Percentiles rank a stretch among this genome's conserved stretches.
phyloP scores from a whole-genome alignment of 2,888 invertebrate species.

The Trichopoda pennipes region DNA sequence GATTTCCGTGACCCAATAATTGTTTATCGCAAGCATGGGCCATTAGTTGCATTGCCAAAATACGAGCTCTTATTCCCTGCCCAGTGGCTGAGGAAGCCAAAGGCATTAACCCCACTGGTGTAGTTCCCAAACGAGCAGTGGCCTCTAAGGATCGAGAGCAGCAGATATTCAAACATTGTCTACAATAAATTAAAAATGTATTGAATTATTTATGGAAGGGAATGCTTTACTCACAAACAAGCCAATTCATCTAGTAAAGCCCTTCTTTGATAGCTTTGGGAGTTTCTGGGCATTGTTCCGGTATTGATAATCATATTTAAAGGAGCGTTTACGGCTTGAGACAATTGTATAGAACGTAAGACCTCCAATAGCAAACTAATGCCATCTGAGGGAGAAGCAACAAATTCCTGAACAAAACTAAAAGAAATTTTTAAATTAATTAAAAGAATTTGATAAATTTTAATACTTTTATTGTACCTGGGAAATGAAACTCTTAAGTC shows the following conservation, averaged over 20 bases:
- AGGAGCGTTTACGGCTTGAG: slow-evolving; percentile 85
- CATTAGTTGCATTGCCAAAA: slow-evolving; percentile 92
- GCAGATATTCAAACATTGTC: slow-evolving; percentile 91
- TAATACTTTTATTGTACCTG: slow-evolving; percentile 84
- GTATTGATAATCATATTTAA: slow-evolving; percentile 73
- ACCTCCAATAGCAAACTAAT: slow-evolving; percentile 91
- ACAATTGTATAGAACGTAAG: slow-evolving; percentile 91
- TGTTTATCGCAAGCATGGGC: slow-evolving; percentile 89
- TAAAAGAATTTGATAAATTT: not conserved
- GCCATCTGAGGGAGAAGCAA: slow-evolving; percentile 93
- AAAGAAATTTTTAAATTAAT: not conserved
- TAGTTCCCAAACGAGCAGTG: slow-evolving; percentile 87
- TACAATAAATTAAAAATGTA: slow-evolving; percentile 71
- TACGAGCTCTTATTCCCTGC: slow-evolving; percentile 91
- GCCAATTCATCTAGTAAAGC: slow-evolving; percentile 93
- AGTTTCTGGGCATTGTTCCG: slow-evolving; percentile 82
- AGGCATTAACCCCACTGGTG: slow-evolving; percentile 91
- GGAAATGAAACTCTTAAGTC: slow-evolving; percentile 93
- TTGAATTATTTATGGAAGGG: not conserved
- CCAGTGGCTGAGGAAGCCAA: slow-evolving; percentile 93
- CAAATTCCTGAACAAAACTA: slow-evolving; percentile 96
- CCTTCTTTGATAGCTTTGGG: slow-evolving; percentile 86
- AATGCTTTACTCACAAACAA: slow-evolving; percentile 85
- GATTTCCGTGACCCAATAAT: slow-evolving; percentile 77
- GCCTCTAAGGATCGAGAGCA: slow-evolving; percentile 90